Conservation (phyloP, 1,140 invertebrate species). For the Macrocentrus cingulum region DNA sequence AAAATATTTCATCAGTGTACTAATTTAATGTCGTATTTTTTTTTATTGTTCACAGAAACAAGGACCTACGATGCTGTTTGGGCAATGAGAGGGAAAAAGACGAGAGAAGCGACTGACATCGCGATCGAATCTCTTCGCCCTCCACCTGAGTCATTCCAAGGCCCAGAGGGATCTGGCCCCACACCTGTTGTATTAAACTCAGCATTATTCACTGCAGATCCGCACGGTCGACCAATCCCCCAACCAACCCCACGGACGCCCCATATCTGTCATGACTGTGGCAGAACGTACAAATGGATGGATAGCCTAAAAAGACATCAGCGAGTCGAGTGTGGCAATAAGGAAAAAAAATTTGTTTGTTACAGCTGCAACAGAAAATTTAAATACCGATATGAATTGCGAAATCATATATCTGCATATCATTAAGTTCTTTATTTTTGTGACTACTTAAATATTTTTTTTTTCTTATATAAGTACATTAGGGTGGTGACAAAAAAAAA, state of each 20-base stretch:
- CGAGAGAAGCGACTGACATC: slow-evolving; percentile 19
- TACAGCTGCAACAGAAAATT: slow-evolving; percentile 46
- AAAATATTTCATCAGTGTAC: neutral
- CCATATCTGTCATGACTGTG: slow-evolving; percentile 47
- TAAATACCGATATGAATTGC: slow-evolving; percentile 50
- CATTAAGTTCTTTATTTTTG: too few species aligned
- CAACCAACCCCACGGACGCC: slow-evolving; percentile 28
- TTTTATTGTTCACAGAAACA: slow-evolving; percentile 25
- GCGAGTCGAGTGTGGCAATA: slow-evolving; percentile 62
- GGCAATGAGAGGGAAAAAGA: slow-evolving; percentile 35
- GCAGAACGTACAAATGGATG: slow-evolving; percentile 58
- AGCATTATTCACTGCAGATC: neutral
- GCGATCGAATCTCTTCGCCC: neutral
- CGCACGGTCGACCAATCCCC: neutral
- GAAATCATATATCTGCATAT: slow-evolving; percentile 45
- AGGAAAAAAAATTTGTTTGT: slow-evolving; percentile 49
- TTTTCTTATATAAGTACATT: too few species aligned
- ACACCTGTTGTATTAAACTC: neutral
- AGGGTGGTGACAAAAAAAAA: too few species aligned
- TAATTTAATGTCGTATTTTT: neutral
- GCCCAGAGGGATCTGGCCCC: neutral
- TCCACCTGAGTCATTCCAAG: neutral
- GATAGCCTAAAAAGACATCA: slow-evolving; percentile 59
- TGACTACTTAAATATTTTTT: too few species aligned
- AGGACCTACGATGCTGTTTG: slow-evolving; percentile 33